Percentiles rank a stretch among this genome's conserved stretches.
Conservation (phyloP, 2,888 invertebrate genomes). For the Uloborus plumipes region DNA sequence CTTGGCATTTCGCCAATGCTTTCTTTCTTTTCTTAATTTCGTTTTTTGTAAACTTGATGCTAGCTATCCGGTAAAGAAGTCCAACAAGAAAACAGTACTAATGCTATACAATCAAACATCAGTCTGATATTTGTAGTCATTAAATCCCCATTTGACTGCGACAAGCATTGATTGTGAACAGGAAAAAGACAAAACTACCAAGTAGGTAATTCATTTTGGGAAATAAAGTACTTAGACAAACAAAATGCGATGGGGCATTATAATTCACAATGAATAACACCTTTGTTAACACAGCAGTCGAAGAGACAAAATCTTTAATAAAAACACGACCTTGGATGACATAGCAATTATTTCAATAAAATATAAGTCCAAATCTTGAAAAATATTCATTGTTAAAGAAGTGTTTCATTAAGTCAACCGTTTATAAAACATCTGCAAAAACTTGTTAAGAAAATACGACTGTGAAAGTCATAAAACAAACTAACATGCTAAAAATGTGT, state of each 20-base stretch:
- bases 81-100: conserved; percentile 24
- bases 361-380: neutral
- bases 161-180: neutral
- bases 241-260: too few species aligned
- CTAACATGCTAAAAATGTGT: too few species aligned
- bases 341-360: neutral
- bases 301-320: too few species aligned
- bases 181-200: too few species aligned
- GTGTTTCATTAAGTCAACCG: neutral
- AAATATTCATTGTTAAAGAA: neutral
- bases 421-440: neutral
- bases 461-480: too few species aligned
- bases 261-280: too few species aligned
- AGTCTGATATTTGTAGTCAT: conserved; percentile 2
- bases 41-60: conserved; percentile 45
- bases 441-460: too few species aligned
- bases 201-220: too few species aligned
- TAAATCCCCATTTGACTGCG: conserved; percentile 15
- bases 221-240: too few species aligned
- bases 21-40: conserved; percentile 41
- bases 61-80: conserved; percentile 20
- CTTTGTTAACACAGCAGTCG: too few species aligned
- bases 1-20: conserved; percentile 44
- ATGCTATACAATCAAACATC: conserved; percentile 31
- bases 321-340: too few species aligned